Evolutionary conservation across 2,113 vertebrate genomes (phyloP).

Genomic region (Thalassoma bifasciatum): DNA sequence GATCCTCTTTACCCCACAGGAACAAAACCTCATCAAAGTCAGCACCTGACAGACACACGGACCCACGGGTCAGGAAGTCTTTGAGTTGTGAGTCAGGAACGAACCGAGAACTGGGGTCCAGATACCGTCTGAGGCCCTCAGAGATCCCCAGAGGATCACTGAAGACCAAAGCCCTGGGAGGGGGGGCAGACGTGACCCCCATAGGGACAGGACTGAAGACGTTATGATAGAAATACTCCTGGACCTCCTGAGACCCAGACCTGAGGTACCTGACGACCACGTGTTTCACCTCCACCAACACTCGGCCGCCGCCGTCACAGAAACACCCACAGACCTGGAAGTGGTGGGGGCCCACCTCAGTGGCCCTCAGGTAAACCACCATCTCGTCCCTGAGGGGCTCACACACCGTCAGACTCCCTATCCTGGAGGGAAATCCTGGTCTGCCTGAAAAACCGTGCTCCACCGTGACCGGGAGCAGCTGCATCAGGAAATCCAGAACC

Average conservation of each 20-base stretch:
- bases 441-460: slow-evolving; percentile 57
- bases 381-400: slow-evolving; percentile 86
- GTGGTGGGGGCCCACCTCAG: slow-evolving; percentile 71
- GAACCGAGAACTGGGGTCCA: slow-evolving; percentile 80
- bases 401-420: slow-evolving; percentile 84
- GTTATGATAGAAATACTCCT: slow-evolving; percentile 86
- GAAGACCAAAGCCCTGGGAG: slow-evolving; percentile 84
- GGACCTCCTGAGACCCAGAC: slow-evolving; percentile 68
- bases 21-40: slow-evolving; percentile 85
- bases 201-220: slow-evolving; percentile 71
- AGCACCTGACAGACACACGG: slow-evolving; percentile 59
- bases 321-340: slow-evolving; percentile 89
- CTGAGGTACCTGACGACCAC: slow-evolving; percentile 82
- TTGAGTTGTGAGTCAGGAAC: slow-evolving; percentile 75
- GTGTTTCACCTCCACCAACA: slow-evolving; percentile 84
- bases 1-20: slow-evolving; percentile 85
- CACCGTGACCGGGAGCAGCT: slow-evolving; percentile 79
- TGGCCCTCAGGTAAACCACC: slow-evolving; percentile 85
- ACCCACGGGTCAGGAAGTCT: slow-evolving; percentile 44
- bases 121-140: slow-evolving; percentile 75
- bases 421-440: slow-evolving; percentile 83
- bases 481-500: slow-evolving; percentile 87
- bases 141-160: slow-evolving; percentile 84
- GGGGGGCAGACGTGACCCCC: background rate
- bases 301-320: slow-evolving; percentile 80